Evolutionary conservation across 2,888 invertebrate genomes (phyloP), one percentile per base, ranked within the genome.

Genomic region (Synanthedon andrenaeformis): DNA sequence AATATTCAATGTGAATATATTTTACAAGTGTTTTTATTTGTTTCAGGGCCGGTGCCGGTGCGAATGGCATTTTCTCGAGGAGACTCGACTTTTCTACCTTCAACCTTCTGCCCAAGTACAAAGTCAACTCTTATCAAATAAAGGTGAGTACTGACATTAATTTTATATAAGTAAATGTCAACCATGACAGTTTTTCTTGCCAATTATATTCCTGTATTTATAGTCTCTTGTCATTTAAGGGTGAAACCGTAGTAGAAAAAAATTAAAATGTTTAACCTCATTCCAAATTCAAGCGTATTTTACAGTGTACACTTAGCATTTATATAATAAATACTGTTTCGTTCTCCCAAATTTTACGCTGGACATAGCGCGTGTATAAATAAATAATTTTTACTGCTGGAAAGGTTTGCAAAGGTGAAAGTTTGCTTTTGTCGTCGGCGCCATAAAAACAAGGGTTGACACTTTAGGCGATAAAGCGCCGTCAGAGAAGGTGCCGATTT

Each of bases 41-140:
- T 90, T 89, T 28, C 91, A 96, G 96, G 76, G 92, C 94, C 73
- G 94, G 94, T 63, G 94, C 95, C 69, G 95, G 95, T 62, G 95
- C 95, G 61, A 96, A 95, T 77, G 96, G 96, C 56, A 96, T 98
- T 68, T 99, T 99, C 89, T 94, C 94, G 49, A 92, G 96, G 69
- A 93, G 99, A 64, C 89, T 94, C 79, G 97, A 98, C 88, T 96
- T 97, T 90, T 95, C 96, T 71, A 95, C 96, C 54, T 96, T 97
- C 91, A 96, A 96, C 82, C 91, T 93, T 66, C 91, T 99, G 74
- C 98, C 98, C 64, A 93, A 93, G 83, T 94, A 96, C 80, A 98
- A 98, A 89, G 93, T 97, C 79, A 99, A 99, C 91, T 97, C 98
- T 74, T 98, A 98, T 90, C 97, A 98, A 91, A 98, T 99, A 80